phyloP scores from a whole-genome alignment of 2,113 vertebrate species.

The Silurus meridionalis region DNA sequence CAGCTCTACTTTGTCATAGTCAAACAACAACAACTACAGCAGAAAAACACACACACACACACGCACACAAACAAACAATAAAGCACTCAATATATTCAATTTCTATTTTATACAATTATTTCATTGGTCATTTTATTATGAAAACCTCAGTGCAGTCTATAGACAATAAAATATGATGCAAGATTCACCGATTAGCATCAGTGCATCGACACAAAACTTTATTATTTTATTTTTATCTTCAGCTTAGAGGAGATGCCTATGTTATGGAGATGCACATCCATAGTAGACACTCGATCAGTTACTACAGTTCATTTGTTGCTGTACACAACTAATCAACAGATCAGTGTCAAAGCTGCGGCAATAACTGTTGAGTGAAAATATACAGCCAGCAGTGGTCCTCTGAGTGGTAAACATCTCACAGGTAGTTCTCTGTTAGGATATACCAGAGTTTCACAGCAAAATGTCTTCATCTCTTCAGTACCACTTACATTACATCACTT shows the following conservation, averaged over 20 bases:
- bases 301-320: not conserved
- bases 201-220: too few relatives aligned
- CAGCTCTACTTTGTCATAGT: slow-evolving; percentile 97
- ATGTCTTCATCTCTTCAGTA: too few relatives aligned
- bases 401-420: not conserved
- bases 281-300: not conserved
- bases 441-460: too few relatives aligned
- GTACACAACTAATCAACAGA: not conserved
- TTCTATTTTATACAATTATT: not conserved
- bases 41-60: slow-evolving; percentile 14
- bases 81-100: not conserved
- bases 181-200: too few relatives aligned
- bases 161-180: too few relatives aligned
- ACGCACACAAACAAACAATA: not conserved
- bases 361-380: not conserved
- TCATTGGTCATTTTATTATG: not conserved
- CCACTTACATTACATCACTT: too few relatives aligned
- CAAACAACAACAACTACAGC: slow-evolving; percentile 91
- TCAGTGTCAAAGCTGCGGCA: not conserved
- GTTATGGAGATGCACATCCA: too few relatives aligned
- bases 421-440: not conserved
- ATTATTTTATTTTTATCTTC: too few relatives aligned
- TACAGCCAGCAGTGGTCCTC: not conserved
- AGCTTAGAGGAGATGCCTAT: too few relatives aligned
- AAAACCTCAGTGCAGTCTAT: not conserved